Conservation (phyloP, 2,113 vertebrate species). For the Alexandromys fortis region DNA sequence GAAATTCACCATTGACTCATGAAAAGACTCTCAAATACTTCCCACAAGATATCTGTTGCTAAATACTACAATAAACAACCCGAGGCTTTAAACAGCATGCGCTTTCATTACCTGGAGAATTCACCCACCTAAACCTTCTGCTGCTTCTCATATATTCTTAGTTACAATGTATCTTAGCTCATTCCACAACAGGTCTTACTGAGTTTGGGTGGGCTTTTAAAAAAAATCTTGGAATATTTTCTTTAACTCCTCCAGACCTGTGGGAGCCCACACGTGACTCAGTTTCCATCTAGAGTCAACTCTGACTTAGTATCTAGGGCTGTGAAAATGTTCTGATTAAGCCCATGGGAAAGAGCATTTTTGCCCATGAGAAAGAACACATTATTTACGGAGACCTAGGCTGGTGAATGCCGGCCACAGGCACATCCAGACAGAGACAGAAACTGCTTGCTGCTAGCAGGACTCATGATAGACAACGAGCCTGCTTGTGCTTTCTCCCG, state of each 20-base stretch:
- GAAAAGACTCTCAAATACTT: neutral
- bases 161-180: neutral
- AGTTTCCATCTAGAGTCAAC: too few relatives aligned
- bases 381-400: too few relatives aligned
- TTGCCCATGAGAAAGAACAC: too few relatives aligned
- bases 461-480: too few relatives aligned
- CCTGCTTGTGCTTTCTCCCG: too few relatives aligned
- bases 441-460: too few relatives aligned
- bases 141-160: neutral
- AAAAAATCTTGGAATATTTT: conserved; percentile 21
- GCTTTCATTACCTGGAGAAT: conserved; percentile 3
- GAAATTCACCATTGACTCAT: neutral
- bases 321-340: too few relatives aligned
- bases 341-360: too few relatives aligned
- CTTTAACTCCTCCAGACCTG: neutral
- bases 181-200: neutral
- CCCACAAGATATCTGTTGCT: neutral
- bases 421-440: too few relatives aligned
- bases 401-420: too few relatives aligned
- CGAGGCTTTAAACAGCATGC: neutral
- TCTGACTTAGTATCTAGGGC: too few relatives aligned
- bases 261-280: too few relatives aligned
- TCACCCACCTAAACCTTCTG: neutral
- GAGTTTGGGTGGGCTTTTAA: neutral
- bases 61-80: neutral